Evolutionary conservation across 2,797 vertebrate genomes (phyloP).

Genomic region (Xiphophorus birchmanni): DNA sequence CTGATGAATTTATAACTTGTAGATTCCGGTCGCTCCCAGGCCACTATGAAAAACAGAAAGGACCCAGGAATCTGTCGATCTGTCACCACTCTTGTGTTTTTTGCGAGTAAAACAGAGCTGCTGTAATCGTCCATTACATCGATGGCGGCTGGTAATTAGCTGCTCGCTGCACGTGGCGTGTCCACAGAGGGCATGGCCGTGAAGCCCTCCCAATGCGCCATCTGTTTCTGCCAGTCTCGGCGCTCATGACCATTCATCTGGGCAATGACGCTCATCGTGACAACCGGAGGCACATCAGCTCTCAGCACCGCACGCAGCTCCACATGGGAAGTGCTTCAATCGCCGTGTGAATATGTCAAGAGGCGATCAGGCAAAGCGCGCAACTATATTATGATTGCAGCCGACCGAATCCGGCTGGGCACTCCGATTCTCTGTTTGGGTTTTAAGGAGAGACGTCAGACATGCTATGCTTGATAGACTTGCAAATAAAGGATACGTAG

Average conservation of each 20-base stretch:
- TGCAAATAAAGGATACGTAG: background rate
- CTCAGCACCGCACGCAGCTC: constrained; percentile 39
- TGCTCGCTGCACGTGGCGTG: constrained; percentile 42
- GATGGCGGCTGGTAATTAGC: constrained; percentile 43
- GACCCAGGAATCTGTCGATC: constrained; percentile 28
- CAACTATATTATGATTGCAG: constrained; percentile 18
- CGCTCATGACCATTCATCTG: constrained; percentile 59
- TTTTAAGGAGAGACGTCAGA: background rate
- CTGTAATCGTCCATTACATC: constrained; percentile 47
- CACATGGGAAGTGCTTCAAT: constrained; percentile 38
- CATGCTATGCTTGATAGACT: background rate
- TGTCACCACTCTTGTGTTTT: constrained; percentile 17
- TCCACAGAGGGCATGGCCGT: constrained; percentile 50
- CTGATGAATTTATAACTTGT: background rate
- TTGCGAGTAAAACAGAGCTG: constrained; percentile 34
- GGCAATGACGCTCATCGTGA: constrained; percentile 51
- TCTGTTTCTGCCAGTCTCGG: constrained; percentile 67
- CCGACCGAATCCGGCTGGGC: constrained; percentile 12
- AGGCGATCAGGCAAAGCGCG: constrained; percentile 25
- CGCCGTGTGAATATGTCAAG: constrained; percentile 22
- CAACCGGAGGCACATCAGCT: constrained; percentile 53
- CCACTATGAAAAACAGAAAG: background rate
- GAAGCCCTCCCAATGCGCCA: constrained; percentile 62
- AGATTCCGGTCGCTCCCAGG: background rate
- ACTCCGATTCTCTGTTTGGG: background rate